Percentiles rank a stretch among this genome's conserved stretches.
Evolutionary conservation across 2,888 invertebrate genomes (phyloP).

Genomic region (Augiades crinisus): DNA sequence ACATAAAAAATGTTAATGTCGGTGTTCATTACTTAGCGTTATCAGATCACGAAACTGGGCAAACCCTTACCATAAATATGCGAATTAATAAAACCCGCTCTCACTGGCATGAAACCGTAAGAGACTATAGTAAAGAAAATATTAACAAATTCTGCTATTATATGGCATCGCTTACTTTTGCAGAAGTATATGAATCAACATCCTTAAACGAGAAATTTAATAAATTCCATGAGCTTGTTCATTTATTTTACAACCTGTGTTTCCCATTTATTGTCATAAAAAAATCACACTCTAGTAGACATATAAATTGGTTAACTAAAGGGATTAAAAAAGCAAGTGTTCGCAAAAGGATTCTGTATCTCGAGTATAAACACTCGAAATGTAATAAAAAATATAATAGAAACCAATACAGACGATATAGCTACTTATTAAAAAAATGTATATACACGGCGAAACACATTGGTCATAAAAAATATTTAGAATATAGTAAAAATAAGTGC

Average conservation of each 20-base stretch:
- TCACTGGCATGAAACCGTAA: background rate
- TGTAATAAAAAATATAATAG: background rate
- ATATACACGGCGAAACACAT: slow-evolving; percentile 1
- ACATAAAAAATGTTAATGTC: slow-evolving; percentile 30
- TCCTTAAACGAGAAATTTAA: background rate
- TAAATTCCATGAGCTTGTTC: background rate
- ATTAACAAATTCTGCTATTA: background rate
- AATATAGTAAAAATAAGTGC: background rate
- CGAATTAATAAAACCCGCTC: background rate
- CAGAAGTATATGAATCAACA: background rate
- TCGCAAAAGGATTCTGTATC: background rate
- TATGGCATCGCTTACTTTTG: background rate
- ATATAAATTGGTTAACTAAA: slow-evolving; percentile 3
- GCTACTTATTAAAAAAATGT: background rate
- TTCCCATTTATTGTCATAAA: background rate
- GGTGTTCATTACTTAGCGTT: slow-evolving; percentile 29
- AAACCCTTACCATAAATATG: background rate
- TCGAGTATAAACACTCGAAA: background rate
- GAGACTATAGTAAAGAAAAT: background rate
- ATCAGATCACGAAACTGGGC: slow-evolving; percentile 14
- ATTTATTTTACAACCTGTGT: background rate
- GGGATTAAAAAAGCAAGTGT: background rate
- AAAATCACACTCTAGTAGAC: no score
- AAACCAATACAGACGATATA: background rate
- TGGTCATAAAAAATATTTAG: slow-evolving; percentile 1